Evolutionary conservation across 2,113 vertebrate species (phyloP).

Genomic region (Vombatus ursinus): DNA sequence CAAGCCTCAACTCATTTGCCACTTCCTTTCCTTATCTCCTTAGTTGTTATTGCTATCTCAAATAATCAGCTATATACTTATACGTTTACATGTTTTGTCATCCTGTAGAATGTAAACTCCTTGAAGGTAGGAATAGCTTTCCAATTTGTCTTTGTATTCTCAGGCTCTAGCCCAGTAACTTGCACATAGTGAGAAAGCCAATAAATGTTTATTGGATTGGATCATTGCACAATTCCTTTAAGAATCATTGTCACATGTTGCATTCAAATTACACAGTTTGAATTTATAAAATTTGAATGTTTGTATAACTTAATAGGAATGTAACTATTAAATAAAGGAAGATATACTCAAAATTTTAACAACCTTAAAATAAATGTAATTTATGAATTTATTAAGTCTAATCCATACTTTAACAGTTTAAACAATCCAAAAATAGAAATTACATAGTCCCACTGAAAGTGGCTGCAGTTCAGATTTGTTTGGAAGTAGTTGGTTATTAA

Average conservation of each 20-base stretch:
- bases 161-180: background rate
- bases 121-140: background rate
- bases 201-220: background rate
- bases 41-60: background rate
- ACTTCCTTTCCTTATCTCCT: background rate
- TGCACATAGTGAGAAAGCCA: background rate
- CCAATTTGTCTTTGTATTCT: background rate
- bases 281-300: background rate
- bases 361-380: conserved; percentile 41
- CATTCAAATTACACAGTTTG: background rate
- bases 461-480: conserved; percentile 31
- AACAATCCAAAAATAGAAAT: conserved; percentile 37
- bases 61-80: background rate
- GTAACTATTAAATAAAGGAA: conserved; percentile 19
- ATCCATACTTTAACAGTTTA: conserved; percentile 28
- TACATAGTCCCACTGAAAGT: background rate
- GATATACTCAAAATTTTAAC: conserved; percentile 25
- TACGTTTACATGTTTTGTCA: background rate
- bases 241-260: background rate
- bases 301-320: background rate
- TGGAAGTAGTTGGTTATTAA: conserved; percentile 6
- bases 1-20: background rate
- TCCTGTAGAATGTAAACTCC: background rate
- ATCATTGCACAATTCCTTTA: background rate
- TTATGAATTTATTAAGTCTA: conserved; percentile 1